Percentiles rank a stretch among this genome's conserved stretches.
These are phyloP conservation scores for Danio choprae DNA, from an alignment of 2,797 vertebrate genomes.

Conservation along the genomic window DNA sequence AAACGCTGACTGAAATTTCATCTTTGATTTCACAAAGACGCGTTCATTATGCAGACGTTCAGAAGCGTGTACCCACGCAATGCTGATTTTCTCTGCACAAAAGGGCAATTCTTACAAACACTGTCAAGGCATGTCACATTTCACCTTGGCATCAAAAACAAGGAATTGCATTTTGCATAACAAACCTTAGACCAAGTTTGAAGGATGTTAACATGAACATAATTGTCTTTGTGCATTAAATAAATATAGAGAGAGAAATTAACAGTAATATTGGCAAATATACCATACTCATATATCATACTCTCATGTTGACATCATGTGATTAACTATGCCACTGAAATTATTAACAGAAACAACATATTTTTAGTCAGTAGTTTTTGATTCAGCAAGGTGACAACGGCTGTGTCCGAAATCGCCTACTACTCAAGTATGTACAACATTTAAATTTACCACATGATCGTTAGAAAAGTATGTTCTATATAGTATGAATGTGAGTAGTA, in stretches of 20 bases:
- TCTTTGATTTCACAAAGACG: conserved; percentile 22
- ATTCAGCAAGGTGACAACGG: too few relatives aligned
- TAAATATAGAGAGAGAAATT: neutral
- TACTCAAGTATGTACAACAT: too few relatives aligned
- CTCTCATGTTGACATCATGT: neutral
- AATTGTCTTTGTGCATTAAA: neutral
- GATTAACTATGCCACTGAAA: neutral
- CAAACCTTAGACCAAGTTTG: neutral
- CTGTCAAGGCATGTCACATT: neutral
- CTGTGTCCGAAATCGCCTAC: too few relatives aligned
- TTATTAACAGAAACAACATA: neutral
- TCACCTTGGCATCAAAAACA: neutral
- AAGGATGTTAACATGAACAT: neutral
- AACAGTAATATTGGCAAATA: neutral
- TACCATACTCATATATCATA: too few relatives aligned
- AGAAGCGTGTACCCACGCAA: neutral
- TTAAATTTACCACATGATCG: too few relatives aligned
- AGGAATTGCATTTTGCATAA: neutral
- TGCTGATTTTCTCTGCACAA: neutral
- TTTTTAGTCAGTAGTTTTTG: neutral
- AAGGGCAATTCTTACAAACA: neutral
- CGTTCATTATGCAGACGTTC: neutral
- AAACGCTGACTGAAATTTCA: conserved; percentile 25
- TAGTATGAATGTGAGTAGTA: too few relatives aligned
- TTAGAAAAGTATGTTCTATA: too few relatives aligned